Base-by-base conservation (phyloP, 2,113 vertebrate genomes). In the Channa argus region DNA sequence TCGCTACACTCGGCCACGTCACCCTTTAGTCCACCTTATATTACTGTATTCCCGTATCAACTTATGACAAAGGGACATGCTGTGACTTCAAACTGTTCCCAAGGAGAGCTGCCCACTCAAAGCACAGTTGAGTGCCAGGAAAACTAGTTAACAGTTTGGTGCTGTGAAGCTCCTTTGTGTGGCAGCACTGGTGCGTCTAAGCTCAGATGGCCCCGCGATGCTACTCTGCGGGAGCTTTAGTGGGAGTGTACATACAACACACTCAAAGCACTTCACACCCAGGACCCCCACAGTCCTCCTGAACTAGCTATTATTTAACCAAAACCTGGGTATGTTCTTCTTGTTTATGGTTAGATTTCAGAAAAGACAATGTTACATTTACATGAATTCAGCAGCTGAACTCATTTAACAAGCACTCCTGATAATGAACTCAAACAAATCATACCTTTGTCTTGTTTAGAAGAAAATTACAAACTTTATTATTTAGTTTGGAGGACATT, bases 121-220 rank as follows among this genome's bases (percentile, higher is more conserved):
- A 82, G 75, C 70, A 15, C 63, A 74, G 56, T 38, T 45, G 50
- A 80, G 44, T 65, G 91, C 89, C 86, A 87, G 80, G 55, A 81
- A 83, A 88, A 83, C 60, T 79, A 81, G 81, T 75, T 56, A 87
- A 87, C 81, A 87, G 83, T 87, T 81, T 77, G 82, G 75, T 82
- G 55, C 85, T 83, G 73, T 87, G 88, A 87, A 59, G 80, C 78
- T 79, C 61, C 63, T 83, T 90, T 90, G 89, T 89, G 82, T 71
- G 72, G 68, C 58, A 71, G 77, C 49, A 44, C 56, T 77, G 61
- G 63, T 71, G 78, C 66, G 15, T 83, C 59, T 66, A 79, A 71
- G 88, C 90, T 93, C 90, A 93, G 92, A 93, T 93, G 92, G 90
- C 80, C 72, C 52, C 8, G 45, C 69, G 45, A 76, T 68, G 71